These are phyloP conservation scores for Leptoteleia sp. DNA, from an alignment of 1,140 invertebrate species.

Conservation along the genomic window DNA sequence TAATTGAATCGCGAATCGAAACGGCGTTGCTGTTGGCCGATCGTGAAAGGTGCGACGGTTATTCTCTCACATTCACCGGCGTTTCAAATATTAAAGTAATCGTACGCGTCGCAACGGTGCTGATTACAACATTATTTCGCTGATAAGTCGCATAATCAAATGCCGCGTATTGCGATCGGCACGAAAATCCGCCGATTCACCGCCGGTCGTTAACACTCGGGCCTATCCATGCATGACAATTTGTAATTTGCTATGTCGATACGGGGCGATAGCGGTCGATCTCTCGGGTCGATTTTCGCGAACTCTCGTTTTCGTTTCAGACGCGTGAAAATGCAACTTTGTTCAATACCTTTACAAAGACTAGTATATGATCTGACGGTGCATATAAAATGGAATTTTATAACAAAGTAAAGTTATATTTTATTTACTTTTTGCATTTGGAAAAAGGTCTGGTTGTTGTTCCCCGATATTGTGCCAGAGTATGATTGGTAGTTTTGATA, in stretches of 20 bases:
- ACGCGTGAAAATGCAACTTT: constrained; percentile 1
- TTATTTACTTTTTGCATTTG: no score
- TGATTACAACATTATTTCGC: constrained; percentile 43
- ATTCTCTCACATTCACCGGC: constrained; percentile 57
- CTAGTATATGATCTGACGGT: no score
- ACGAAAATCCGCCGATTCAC: constrained; percentile 41
- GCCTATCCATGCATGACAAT: constrained; percentile 33
- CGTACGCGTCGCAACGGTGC: constrained; percentile 28
- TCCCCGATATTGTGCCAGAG: no score
- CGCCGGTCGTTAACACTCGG: constrained; percentile 45
- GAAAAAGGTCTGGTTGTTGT: no score
- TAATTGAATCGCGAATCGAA: constrained; percentile 15
- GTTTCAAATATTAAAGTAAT: constrained; percentile 55
- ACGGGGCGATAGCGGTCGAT: neutral
- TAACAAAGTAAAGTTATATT: no score
- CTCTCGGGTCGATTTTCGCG: constrained; percentile 19
- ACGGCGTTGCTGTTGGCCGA: constrained; percentile 9
- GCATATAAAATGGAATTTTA: no score
- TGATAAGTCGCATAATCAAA: constrained; percentile 33
- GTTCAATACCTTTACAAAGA: no score
- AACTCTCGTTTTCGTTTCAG: constrained; percentile 14
- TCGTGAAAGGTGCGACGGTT: constrained; percentile 47
- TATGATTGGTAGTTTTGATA: no score
- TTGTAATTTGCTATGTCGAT: constrained; percentile 13
- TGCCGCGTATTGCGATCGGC: constrained; percentile 2